Percentiles rank a stretch among this genome's conserved stretches.
Evolutionary conservation across 1,140 invertebrate genomes (phyloP).

Genomic region (Drosophila bocki): DNA sequence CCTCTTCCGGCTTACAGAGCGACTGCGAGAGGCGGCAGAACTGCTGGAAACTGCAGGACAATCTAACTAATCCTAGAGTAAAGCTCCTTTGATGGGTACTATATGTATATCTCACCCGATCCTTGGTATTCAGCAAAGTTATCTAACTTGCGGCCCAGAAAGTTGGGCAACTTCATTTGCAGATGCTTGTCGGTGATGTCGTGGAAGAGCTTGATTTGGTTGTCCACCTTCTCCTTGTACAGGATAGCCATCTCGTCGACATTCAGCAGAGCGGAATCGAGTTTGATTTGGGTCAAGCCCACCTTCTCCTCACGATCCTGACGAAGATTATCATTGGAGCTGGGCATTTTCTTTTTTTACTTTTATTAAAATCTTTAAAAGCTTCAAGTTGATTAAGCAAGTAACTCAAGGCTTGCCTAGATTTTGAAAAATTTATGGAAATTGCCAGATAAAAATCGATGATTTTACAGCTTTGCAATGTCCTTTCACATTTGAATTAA

Average conservation of each 20-base stretch:
- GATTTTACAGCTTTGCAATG: too few relatives aligned
- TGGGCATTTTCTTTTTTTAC: slow-evolving; percentile 48
- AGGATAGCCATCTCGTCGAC: slow-evolving; percentile 44
- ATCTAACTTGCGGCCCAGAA: slow-evolving; percentile 14
- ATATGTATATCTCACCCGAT: neutral
- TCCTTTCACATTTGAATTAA: too few relatives aligned
- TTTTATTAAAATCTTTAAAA: neutral
- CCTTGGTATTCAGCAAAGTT: slow-evolving; percentile 19
- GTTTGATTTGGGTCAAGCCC: neutral
- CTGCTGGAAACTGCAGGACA: neutral
- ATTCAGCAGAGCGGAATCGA: slow-evolving; percentile 1
- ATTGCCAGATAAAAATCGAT: too few relatives aligned
- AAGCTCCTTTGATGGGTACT: too few relatives aligned
- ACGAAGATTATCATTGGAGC: slow-evolving; percentile 39
- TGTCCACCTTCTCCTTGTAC: slow-evolving; percentile 37
- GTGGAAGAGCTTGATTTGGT: slow-evolving; percentile 30
- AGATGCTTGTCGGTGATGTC: slow-evolving; percentile 39
- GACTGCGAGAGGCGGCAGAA: slow-evolving; percentile 1
- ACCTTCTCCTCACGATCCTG: slow-evolving; percentile 47
- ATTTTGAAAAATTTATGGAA: too few relatives aligned
- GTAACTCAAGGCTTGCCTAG: neutral
- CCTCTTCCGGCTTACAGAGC: neutral
- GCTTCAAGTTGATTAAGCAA: neutral
- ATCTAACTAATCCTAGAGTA: neutral
- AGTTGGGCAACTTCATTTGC: slow-evolving; percentile 50